These are phyloP conservation scores for Philonicus albiceps DNA, from an alignment of 2,888 invertebrate species.

Conservation along the genomic window DNA sequence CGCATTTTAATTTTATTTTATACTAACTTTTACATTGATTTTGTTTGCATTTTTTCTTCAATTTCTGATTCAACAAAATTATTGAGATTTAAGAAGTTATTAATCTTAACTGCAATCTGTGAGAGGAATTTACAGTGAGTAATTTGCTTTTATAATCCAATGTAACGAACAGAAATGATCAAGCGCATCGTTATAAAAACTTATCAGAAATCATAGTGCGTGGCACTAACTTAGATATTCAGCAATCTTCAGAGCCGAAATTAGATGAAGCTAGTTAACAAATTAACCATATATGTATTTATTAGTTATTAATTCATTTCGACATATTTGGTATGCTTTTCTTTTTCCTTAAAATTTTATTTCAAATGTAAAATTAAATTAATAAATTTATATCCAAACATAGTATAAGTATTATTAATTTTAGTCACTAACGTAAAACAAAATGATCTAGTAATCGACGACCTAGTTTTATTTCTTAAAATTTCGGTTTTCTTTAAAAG, in stretches of 20 bases:
- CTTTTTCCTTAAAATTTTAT: too few species aligned
- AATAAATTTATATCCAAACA: too few species aligned
- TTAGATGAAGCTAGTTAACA: neutral
- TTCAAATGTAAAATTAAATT: too few species aligned
- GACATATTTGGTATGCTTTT: neutral
- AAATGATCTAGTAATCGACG: too few species aligned
- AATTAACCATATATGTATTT: neutral
- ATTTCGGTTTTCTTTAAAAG: too few species aligned
- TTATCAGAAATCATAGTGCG: neutral
- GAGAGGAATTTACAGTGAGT: neutral
- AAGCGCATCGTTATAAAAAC: neutral
- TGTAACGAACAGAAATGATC: neutral
- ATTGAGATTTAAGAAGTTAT: neutral
- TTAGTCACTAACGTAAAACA: too few species aligned
- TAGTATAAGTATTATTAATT: too few species aligned
- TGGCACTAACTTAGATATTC: neutral
- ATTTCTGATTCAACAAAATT: neutral
- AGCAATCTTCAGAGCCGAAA: neutral
- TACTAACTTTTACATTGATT: neutral
- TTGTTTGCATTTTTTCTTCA: neutral
- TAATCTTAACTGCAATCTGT: neutral
- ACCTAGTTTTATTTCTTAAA: too few species aligned
- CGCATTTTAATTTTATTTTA: neutral
- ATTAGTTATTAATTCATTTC: neutral
- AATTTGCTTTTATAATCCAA: neutral